Evolutionary conservation across 2,797 vertebrate species (phyloP).

Genomic region (Xenentodon cancila): DNA sequence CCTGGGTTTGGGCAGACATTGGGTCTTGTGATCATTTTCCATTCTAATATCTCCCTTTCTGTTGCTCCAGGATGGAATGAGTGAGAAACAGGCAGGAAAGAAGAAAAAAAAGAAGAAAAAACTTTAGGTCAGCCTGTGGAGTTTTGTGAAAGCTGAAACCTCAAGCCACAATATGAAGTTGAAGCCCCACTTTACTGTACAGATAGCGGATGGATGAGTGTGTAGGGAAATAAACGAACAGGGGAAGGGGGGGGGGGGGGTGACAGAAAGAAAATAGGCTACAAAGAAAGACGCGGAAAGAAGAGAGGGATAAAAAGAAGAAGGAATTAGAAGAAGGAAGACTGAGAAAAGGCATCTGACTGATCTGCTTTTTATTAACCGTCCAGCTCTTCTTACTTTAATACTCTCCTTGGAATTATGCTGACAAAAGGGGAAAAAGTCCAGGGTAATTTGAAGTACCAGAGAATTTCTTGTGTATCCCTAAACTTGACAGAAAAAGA

Average conservation of each 20-base stretch:
- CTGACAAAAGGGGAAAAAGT: slow-evolving; percentile 82
- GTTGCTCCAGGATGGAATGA: slow-evolving; percentile 39
- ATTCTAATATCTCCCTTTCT: slow-evolving; percentile 47
- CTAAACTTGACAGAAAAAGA: slow-evolving; percentile 34
- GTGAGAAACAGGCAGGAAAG: slow-evolving; percentile 28
- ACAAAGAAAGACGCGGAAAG: background rate
- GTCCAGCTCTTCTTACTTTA: slow-evolving; percentile 78
- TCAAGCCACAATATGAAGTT: slow-evolving; percentile 77
- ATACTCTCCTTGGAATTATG: slow-evolving; percentile 81
- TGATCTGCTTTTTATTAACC: slow-evolving; percentile 85
- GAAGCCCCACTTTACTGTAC: slow-evolving; percentile 70
- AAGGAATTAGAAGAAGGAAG: slow-evolving; percentile 9
- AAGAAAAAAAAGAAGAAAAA: slow-evolving; percentile 26
- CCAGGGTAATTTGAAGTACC: slow-evolving; percentile 69
- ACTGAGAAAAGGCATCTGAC: slow-evolving; percentile 53
- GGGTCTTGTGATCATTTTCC: slow-evolving; percentile 70
- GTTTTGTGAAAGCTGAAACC: slow-evolving; percentile 85
- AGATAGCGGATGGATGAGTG: slow-evolving; percentile 70
- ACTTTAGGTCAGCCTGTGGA: slow-evolving; percentile 66
- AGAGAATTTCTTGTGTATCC: slow-evolving; percentile 74
- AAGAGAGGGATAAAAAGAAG: background rate
- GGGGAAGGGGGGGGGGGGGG: background rate
- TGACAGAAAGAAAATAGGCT: no score
- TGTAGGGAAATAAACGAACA: slow-evolving; percentile 38
- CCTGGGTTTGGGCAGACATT: slow-evolving; percentile 47